Evolutionary conservation across 2,797 vertebrate species (phyloP), one percentile per base, ranked within the genome.

Genomic region (Apodemus agrarius): DNA sequence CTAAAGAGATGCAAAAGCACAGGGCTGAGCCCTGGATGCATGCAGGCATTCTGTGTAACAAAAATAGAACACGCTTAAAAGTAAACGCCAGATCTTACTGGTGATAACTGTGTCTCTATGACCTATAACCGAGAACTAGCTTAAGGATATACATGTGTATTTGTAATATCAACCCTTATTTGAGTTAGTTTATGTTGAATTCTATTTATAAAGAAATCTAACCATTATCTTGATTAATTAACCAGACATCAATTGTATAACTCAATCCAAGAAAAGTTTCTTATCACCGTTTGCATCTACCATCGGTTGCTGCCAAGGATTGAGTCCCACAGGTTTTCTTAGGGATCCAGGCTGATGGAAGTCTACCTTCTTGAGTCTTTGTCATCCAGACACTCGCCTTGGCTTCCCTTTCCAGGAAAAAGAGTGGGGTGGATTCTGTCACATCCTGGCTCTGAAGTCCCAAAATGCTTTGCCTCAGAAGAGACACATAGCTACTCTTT

Each of bases 171-270:
- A 83, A 80, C 17, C 90, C 49, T 72, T 80, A 19, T 37, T 88
- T 57, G 81, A 72, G 16, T 46, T 78, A 74, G 67, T 75, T 93
- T 86, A n/a, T 86, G n/a, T 63, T 76, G 34, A 69, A 54, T 72
- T 92, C 43, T 82, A 54, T 89, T 94, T 49, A 74, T 78, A 37
- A 94, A 46, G 29, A 52, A 1, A 74, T 10, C 19, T 75, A 69
- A 65, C 57, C 26, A 24, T 92, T 93, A 34, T 88, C n/a, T 85
- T n/a, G 59, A 16, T 72, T 90, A 72, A 87, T 92, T 94, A 95
- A 26, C 34, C 19, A 74, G 82, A 90, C 43, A 79, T 78, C 63
- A 67, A 31, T 21, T 88, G 14, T 26, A 5, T 90, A 65, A n/a
- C 46, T 96, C 84, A 81, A 85, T 31, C 80, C 17, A 37, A 14